Evolutionary conservation across 2,797 vertebrate genomes (phyloP).

Genomic region (Parauchenoglanis punctatus): DNA sequence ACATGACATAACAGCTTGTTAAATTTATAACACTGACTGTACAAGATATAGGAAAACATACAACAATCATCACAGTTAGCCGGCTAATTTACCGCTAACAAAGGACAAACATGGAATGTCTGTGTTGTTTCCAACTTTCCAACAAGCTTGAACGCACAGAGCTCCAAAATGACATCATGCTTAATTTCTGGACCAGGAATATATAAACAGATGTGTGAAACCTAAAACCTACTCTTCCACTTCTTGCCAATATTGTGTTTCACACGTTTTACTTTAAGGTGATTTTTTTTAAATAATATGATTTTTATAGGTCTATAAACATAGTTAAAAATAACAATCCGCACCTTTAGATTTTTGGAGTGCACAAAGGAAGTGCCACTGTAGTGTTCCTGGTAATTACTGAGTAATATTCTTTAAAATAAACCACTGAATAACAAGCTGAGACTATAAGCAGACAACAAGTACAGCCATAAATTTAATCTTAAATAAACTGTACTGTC

Average conservation of each 20-base stretch:
- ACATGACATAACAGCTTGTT: not conserved
- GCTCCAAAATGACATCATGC: not conserved
- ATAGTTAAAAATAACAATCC: not conserved
- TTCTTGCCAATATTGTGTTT: not conserved
- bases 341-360: not conserved
- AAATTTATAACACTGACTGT: not conserved
- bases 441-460: not conserved
- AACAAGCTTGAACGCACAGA: not conserved
- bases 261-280: not conserved
- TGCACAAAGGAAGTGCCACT: not conserved
- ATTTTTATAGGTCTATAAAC: not conserved
- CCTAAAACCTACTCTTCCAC: not conserved
- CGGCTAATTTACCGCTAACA: not conserved
- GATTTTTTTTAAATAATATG: not conserved
- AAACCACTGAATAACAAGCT: not conserved
- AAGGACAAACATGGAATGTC: not conserved
- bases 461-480: too few species aligned
- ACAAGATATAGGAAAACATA: not conserved
- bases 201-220: not conserved
- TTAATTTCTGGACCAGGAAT: not conserved
- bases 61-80: not conserved
- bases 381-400: not conserved
- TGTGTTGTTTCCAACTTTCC: not conserved
- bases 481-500: not conserved
- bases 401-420: not conserved